Percentiles rank a stretch among this genome's conserved stretches.
These are phyloP conservation scores for Trididemnum nubilum DNA, from an alignment of 23 tunicate genomes.

Conservation along the genomic window DNA sequence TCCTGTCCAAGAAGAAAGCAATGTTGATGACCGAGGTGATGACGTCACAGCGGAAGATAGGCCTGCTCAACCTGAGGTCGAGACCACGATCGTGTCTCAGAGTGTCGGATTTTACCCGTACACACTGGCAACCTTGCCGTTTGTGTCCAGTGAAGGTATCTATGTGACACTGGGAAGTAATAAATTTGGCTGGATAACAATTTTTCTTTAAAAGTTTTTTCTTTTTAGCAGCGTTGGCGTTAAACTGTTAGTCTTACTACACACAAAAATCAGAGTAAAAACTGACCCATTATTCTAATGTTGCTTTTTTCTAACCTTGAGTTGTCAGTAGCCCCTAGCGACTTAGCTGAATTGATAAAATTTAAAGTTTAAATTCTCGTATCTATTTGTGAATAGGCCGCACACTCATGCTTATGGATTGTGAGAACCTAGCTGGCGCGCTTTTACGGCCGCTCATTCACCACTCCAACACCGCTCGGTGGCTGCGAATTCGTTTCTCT, in stretches of 20 bases:
- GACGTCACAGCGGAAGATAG: conserved; percentile 42
- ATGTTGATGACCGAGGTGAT: conserved; percentile 78
- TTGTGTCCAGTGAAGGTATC: conserved; percentile 46
- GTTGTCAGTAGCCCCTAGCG: too few species aligned
- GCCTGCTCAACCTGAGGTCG: conserved; percentile 33
- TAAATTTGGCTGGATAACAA: too few species aligned
- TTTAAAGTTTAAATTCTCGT: too few species aligned
- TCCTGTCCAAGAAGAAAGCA: conserved; percentile 74
- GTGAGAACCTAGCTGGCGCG: conserved; percentile 88
- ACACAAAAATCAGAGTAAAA: too few species aligned
- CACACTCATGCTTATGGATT: conserved; percentile 84
- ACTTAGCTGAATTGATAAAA: too few species aligned
- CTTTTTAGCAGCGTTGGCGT: too few species aligned
- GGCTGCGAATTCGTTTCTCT: conserved; percentile 32
- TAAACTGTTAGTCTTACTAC: too few species aligned
- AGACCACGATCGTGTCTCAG: conserved; percentile 40
- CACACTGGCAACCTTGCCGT: conserved; percentile 65
- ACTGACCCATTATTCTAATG: too few species aligned
- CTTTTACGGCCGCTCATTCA: conserved; percentile 83
- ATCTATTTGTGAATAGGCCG: too few species aligned
- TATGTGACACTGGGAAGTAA: too few species aligned
- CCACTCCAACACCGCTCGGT: conserved; percentile 64
- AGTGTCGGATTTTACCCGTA: conserved; percentile 41
- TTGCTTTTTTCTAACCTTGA: too few species aligned
- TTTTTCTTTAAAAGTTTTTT: too few species aligned